phyloP scores from a whole-genome alignment of 2,888 invertebrate genomes.

The Diplazon laetatorius region DNA sequence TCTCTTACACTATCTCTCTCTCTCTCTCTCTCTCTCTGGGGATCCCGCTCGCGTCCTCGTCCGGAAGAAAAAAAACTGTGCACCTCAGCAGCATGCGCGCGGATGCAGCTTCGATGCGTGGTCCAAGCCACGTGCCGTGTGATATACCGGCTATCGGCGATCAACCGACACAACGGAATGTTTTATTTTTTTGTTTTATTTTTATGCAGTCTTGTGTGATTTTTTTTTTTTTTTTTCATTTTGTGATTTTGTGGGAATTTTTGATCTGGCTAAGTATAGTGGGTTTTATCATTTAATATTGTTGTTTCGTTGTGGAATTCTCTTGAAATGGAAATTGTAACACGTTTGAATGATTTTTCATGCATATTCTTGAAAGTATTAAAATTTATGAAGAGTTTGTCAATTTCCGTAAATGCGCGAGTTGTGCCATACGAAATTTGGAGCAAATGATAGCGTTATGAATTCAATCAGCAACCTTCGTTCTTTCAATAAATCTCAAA shows the following conservation, averaged over 20 bases:
- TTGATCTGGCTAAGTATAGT: background rate
- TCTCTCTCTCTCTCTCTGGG: no score
- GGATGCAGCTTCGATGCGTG: constrained; percentile 40
- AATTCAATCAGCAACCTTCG: no score
- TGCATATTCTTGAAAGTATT: no score
- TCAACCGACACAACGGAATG: constrained; percentile 25
- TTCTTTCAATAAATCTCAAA: no score
- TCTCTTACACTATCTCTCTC: no score
- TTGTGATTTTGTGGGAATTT: background rate
- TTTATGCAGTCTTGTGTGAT: background rate
- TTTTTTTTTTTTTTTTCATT: background rate
- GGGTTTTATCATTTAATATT: background rate
- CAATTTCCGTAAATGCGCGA: no score
- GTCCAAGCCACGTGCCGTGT: constrained; percentile 10
- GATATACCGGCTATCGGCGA: constrained; percentile 25
- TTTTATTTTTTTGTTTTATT: background rate
- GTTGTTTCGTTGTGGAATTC: no score
- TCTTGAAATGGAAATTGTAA: no score
- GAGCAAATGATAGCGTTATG: no score
- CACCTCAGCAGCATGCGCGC: constrained; percentile 1
- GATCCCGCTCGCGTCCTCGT: constrained; percentile 43
- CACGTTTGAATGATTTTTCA: no score
- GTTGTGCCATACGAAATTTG: no score
- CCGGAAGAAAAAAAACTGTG: constrained; percentile 39
- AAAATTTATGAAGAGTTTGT: no score